Conservation (phyloP, 1,140 invertebrate species). For the Lasioglossum albipes region DNA sequence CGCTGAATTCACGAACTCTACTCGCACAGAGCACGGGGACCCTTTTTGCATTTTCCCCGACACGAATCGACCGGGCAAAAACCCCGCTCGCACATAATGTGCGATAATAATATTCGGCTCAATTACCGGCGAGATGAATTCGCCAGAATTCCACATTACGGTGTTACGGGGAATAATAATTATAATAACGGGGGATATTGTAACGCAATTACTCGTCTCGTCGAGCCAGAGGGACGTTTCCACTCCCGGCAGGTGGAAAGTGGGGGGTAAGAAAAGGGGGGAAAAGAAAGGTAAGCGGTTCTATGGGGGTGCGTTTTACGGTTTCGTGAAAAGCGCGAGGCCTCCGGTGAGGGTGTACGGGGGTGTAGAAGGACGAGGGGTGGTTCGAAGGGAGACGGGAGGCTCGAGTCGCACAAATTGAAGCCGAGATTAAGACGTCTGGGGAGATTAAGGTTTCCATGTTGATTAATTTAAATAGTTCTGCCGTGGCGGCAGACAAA, state of each 20-base stretch:
- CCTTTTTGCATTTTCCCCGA: too few relatives aligned
- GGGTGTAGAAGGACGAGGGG: not conserved
- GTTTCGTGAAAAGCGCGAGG: constrained; percentile 27
- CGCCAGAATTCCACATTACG: constrained; percentile 15
- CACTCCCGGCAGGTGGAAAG: not conserved
- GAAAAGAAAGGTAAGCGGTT: constrained; percentile 2
- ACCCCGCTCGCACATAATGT: not conserved
- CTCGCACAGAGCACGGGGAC: too few relatives aligned
- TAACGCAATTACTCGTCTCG: constrained; percentile 19
- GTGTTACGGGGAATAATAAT: constrained; percentile 7
- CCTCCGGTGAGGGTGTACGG: not conserved
- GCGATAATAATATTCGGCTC: constrained; percentile 27
- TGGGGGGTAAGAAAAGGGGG: too few relatives aligned
- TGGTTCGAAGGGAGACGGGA: constrained; percentile 18
- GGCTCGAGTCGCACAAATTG: constrained; percentile 57
- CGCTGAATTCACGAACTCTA: too few relatives aligned
- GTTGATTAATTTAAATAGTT: constrained; percentile 69
- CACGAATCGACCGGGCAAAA: too few relatives aligned
- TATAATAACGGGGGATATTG: constrained; percentile 4
- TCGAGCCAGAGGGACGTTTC: not conserved
- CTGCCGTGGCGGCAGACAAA: constrained; percentile 52
- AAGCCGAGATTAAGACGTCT: constrained; percentile 66
- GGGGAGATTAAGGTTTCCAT: constrained; percentile 62
- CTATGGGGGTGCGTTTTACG: constrained; percentile 18
- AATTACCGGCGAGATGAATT: constrained; percentile 22